Percentiles rank a stretch among this genome's conserved stretches.
Conservation (phyloP, 2,888 invertebrate genomes). For the Pheosia gnoma region DNA sequence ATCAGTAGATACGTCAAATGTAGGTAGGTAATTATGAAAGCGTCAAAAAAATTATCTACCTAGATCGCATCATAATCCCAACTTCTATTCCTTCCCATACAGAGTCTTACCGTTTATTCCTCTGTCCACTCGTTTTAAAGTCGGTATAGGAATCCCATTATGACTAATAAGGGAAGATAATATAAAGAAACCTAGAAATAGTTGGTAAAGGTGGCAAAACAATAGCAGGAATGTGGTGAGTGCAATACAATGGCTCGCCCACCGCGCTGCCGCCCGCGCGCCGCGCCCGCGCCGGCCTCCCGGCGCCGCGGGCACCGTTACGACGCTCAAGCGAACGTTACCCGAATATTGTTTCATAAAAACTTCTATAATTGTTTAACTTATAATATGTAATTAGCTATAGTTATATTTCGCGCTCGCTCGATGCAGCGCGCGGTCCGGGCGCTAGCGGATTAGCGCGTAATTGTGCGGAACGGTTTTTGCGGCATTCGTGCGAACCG, state of each 20-base stretch:
- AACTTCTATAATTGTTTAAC: too few species aligned
- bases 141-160: background rate
- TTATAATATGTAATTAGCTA: too few species aligned
- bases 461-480: constrained; percentile 25
- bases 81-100: too few species aligned
- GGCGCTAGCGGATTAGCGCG: constrained; percentile 25
- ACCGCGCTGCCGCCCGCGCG: constrained; percentile 14
- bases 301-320: constrained; percentile 10
- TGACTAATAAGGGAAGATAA: background rate
- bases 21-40: too few species aligned
- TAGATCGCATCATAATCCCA: too few species aligned
- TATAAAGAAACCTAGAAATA: background rate
- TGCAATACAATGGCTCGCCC: constrained; percentile 5
- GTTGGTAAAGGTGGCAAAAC: constrained; percentile 15
- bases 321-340: constrained; percentile 8
- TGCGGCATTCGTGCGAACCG: constrained; percentile 12
- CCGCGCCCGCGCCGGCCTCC: constrained; percentile 6
- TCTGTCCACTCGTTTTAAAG: background rate
- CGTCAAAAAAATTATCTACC: too few species aligned
- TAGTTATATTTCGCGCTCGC: too few species aligned
- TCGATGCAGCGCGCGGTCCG: too few species aligned
- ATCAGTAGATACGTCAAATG: too few species aligned
- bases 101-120: background rate
- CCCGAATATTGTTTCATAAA: too few species aligned
- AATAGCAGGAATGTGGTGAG: constrained; percentile 22